Evolutionary conservation across 2,113 vertebrate genomes (phyloP).

Genomic region (Tupaia chinensis): DNA sequence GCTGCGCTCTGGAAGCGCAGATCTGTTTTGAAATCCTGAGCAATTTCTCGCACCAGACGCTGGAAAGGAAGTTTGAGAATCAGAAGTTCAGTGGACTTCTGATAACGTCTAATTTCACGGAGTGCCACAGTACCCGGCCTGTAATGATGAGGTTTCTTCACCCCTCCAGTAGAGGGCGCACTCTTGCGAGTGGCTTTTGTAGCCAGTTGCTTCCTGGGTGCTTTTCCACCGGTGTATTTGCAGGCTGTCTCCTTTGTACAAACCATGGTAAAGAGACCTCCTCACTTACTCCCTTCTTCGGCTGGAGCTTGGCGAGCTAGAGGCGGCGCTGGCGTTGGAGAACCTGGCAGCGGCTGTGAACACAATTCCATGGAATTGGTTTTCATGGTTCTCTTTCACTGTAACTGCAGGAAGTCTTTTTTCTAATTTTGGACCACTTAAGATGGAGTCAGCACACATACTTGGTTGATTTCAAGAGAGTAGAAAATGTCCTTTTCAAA

Average conservation of each 20-base stretch:
- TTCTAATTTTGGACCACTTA: not conserved
- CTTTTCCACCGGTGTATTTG: no score
- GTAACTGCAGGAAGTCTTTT: not conserved
- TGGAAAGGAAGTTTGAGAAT: constrained; percentile 93
- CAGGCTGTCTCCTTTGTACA: no score
- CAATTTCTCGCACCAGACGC: constrained; percentile 92
- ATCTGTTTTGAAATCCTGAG: constrained; percentile 94
- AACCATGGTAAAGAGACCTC: no score
- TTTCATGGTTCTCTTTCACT: not conserved
- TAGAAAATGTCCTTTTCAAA: constrained; percentile 11
- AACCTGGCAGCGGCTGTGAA: no score
- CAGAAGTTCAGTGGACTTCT: constrained; percentile 93
- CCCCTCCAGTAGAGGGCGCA: not conserved
- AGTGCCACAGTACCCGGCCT: constrained; percentile 92
- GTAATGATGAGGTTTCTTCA: not conserved
- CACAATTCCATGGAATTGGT: no score
- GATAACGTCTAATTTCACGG: constrained; percentile 92
- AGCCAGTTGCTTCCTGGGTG: no score
- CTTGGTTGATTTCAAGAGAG: not conserved
- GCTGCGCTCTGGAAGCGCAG: constrained; percentile 93
- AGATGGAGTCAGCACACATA: not conserved
- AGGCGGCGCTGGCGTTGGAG: no score
- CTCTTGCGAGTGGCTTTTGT: no score
- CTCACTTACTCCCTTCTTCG: no score
- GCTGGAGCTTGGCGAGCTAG: no score